Evolutionary conservation across 2,888 invertebrate species (phyloP), one percentile per base, ranked within the genome.

Genomic region (Hirtodrosophila cameraria): DNA sequence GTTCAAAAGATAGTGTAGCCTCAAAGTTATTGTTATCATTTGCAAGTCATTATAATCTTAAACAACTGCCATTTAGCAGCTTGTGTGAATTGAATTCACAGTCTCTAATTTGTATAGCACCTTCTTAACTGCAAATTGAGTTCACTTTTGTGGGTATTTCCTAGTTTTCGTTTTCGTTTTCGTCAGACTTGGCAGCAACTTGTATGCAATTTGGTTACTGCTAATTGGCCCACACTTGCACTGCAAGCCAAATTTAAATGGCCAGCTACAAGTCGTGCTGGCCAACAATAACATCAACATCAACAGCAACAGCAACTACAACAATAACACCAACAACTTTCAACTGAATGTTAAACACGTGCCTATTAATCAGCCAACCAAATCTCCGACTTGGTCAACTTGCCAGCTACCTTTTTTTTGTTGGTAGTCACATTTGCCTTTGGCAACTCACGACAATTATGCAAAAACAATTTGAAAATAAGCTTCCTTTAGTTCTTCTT

Each of bases 171-270:
- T n/a, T n/a, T n/a, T 43, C 35, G 13, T 63, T 81, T 70, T 58
- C 75, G 39, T 58, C 68, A 49, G 67, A 63, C 55, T 62, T 63
- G 45, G 52, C 53, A 60, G 57, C 41, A 36, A 45, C 43, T 31
- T 46, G 57, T 55, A 38, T 73, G 70, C 54, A 70, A 68, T 82
- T 79, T 60, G 53, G 53, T 39, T 38, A 64, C 80, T 82, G 66
- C 80, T 82, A 83, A 82, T 82, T 86, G 80, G 80, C 67, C 62
- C 78, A 85, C 73, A 80, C 78, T 84, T 70, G 70, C 82, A 77
- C 75, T 81, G 75, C 58, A 41, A 45, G 43, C 60, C 62, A 23
- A 67, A 80, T 70, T 80, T 66, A 75, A n/a, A 81, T 78, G 75
- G 61, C 42, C 50, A 59, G 62, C 70, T 80, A 84, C 81, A 75